Base-by-base conservation (phyloP, 1,140 invertebrate species). In the Megathymus violae region DNA sequence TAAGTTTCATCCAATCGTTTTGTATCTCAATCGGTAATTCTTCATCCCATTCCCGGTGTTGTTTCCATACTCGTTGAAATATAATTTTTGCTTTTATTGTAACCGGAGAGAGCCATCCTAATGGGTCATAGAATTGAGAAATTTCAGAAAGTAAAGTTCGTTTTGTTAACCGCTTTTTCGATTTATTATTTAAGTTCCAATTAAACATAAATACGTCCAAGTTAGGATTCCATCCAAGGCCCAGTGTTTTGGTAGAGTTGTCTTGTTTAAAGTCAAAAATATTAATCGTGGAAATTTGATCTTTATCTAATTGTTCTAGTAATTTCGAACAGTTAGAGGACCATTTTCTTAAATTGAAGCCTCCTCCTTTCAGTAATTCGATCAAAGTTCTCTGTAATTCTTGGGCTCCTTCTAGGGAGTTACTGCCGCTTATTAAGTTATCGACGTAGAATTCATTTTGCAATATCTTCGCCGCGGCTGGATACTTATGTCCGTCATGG, bases 11-110 rank as follows among this genome's bases (percentile, higher is more conserved):
- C 80, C 78, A 83, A 1, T 69, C 51, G 1, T 62, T 52, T 44
- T 64, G 31, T 10, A 78, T 46, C 1, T 71, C 25, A n/a, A 0
- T 11, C 0, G 80, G 72, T 46, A 89, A 6, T 2, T 36, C 6
- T 31, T 81, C 75, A 61, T 91, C 86, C 89, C 86, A 92, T 11
- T 50, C 68, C 3, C 79, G 15, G 11, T 76, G 71, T 13, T 1
- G 16, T 10, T 44, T 51, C 80, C 87, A 88, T 0, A 91, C 17
- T n/a, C 70, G 48, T 76, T 92, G 85, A 14, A 91, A 78, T 3
- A 92, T 25, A 3, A 89, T 71, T 67, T 91, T 91, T 13, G 76
- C 77, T 3, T 40, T 63, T 9, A 92, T 68, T 4, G 80, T 78
- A 4, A 81, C 52, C 3, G 89, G 89, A 3, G 74, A 54, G 1